These are phyloP conservation scores for Drosophila triauraria DNA, from an alignment of 1,140 invertebrate species.

Conservation along the genomic window DNA sequence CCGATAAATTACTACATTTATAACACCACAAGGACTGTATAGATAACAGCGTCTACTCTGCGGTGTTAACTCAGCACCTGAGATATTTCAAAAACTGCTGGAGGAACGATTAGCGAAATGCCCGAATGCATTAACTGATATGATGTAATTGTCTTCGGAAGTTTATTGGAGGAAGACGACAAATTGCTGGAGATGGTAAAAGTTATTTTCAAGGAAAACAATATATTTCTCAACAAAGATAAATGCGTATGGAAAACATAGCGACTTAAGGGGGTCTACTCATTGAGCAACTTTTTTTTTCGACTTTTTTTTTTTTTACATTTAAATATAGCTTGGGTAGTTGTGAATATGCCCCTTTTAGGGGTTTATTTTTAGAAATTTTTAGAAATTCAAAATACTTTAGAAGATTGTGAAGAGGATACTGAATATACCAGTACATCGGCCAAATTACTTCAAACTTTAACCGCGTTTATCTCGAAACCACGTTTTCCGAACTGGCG, in stretches of 20 bases:
- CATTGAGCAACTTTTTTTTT: no score
- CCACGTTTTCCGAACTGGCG: no score
- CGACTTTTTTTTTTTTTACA: no score
- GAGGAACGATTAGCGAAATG: conserved; percentile 4
- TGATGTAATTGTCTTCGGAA: conserved; percentile 25
- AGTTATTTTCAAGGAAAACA: conserved; percentile 7
- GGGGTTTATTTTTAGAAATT: no score
- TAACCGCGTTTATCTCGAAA: no score
- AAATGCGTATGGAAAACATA: conserved; percentile 13
- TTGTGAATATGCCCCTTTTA: no score
- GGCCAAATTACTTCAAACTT: no score
- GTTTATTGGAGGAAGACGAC: conserved; percentile 6
- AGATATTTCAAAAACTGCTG: conserved; percentile 15
- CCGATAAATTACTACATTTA: conserved; percentile 22
- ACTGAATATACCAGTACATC: no score
- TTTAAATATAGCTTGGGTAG: no score
- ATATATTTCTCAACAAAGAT: neutral
- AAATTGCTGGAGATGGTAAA: conserved; percentile 8
- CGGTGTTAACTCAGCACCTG: conserved; percentile 20
- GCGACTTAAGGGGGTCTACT: no score
- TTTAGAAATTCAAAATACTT: no score
- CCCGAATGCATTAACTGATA: conserved; percentile 12
- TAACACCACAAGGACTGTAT: conserved; percentile 18
- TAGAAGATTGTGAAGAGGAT: no score
- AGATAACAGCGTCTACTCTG: conserved; percentile 26